Evolutionary conservation across 2,888 invertebrate genomes (phyloP), one percentile per base, ranked within the genome.

Genomic region (Gisinianus flammeolus): DNA sequence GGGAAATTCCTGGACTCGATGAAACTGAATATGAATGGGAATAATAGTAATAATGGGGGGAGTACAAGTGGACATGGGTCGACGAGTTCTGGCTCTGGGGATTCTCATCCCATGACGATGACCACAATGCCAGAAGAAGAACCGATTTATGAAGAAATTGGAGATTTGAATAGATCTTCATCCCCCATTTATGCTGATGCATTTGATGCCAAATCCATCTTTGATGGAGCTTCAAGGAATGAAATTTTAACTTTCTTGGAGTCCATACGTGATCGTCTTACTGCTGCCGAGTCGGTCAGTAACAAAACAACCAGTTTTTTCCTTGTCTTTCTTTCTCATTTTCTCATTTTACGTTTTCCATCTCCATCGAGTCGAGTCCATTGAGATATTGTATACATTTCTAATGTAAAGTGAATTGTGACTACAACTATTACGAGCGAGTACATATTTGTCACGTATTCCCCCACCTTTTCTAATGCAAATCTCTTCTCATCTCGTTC

Each of bases 201-300:
- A 12, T 85, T 85, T 77, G 85, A 69, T 90, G 91, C 83, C 56
- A 86, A 86, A 79, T 86, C 86, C 52, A 86, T 87, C 85, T 93
- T 94, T 88, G 91, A 93, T 88, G 92, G 94, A 72, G 93, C 93
- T 79, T 94, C 94, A 19, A 95, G 95, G 87, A 94, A 95, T 85
- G 95, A 96, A 85, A 94, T 96, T 85, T 89, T 96, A 72, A 94
- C 93, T 79, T 96, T 95, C 86, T 89, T 96, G 81, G 95, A 95
- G 80, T 95, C 94, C 87, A 93, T 94, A 79, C 93, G 93, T n/a
- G 85, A 85, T 80, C 78, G 83, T 28, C 79, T 85, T 10, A 81
- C 84, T n/a, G 80, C 80, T 16, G 67, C 78, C 69, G 83, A 84
- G 44, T 80, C 83, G 76, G 84, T 84, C 76, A 83, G 82, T 79